Evolutionary conservation across 2,797 vertebrate genomes (phyloP).

Genomic region (Gymnodraco acuticeps): DNA sequence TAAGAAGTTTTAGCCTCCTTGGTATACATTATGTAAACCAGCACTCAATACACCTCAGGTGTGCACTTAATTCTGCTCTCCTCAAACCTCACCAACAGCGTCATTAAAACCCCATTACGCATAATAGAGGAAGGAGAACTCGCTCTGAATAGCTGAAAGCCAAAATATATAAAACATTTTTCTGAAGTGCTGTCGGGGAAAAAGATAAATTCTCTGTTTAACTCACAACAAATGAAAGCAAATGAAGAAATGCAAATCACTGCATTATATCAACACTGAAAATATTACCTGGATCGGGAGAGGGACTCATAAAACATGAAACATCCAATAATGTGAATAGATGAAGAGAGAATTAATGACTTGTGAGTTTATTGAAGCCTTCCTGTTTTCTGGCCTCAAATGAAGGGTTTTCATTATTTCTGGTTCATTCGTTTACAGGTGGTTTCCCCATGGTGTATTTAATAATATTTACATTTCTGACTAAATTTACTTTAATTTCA

Average conservation of each 20-base stretch:
- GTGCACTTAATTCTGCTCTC: slow-evolving; percentile 67
- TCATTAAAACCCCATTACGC: slow-evolving; percentile 75
- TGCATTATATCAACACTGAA: neutral
- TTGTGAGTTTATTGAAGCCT: neutral
- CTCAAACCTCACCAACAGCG: slow-evolving; percentile 52
- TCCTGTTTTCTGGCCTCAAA: no score
- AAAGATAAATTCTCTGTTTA: slow-evolving; percentile 9
- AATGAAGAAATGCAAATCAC: slow-evolving; percentile 42
- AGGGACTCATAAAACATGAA: neutral
- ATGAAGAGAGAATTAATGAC: neutral
- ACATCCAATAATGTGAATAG: neutral
- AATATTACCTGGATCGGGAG: neutral
- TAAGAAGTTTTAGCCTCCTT: slow-evolving; percentile 57
- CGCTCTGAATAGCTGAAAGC: slow-evolving; percentile 49
- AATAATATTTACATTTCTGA: no score
- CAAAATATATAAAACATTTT: slow-evolving; percentile 20
- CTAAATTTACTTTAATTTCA: no score
- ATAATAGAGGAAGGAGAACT: slow-evolving; percentile 57
- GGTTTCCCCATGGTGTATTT: no score
- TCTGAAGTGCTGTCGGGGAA: slow-evolving; percentile 26
- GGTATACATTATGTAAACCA: slow-evolving; percentile 62
- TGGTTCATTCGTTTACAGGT: no score
- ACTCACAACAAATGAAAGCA: slow-evolving; percentile 32
- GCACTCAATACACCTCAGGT: slow-evolving; percentile 68
- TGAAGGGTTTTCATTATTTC: no score